These are phyloP conservation scores for Trogon surrucura DNA, from an alignment of 2,113 vertebrate species.

Conservation along the genomic window DNA sequence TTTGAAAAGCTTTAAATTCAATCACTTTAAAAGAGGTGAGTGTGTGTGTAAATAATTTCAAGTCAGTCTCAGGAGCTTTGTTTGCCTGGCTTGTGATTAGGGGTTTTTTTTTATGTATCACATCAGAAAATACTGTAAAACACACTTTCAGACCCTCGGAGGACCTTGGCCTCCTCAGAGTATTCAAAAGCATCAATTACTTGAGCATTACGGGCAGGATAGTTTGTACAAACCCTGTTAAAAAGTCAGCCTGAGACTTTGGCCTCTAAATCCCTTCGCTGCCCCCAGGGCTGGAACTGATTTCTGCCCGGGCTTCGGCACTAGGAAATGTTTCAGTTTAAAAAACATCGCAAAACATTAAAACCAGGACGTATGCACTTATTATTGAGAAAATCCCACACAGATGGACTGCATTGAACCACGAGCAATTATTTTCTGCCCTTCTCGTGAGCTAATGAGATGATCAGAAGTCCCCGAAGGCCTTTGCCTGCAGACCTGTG, in stretches of 20 bases:
- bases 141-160: constrained; percentile 49
- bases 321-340: constrained; percentile 65
- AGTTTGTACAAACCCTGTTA: constrained; percentile 58
- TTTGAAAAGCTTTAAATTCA: background rate
- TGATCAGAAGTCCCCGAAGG: constrained; percentile 31
- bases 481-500: constrained; percentile 19
- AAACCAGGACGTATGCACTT: constrained; percentile 62
- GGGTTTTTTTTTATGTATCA: background rate
- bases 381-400: constrained; percentile 70
- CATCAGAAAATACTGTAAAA: constrained; percentile 64
- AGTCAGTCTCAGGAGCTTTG: constrained; percentile 16
- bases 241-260: constrained; percentile 55
- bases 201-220: background rate
- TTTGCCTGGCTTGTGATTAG: constrained; percentile 28
- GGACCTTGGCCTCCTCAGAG: constrained; percentile 13
- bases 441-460: constrained; percentile 58
- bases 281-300: constrained; percentile 57
- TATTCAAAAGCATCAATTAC: constrained; percentile 66
- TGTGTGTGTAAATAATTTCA: constrained; percentile 45
- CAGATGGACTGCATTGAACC: constrained; percentile 66
- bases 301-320: constrained; percentile 13
- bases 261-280: constrained; percentile 50
- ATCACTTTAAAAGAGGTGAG: constrained; percentile 43
- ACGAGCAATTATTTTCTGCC: constrained; percentile 61
- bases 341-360: constrained; percentile 57